Evolutionary conservation across 2,797 vertebrate genomes (phyloP).

Genomic region (Threskiornis aethiopicus): DNA sequence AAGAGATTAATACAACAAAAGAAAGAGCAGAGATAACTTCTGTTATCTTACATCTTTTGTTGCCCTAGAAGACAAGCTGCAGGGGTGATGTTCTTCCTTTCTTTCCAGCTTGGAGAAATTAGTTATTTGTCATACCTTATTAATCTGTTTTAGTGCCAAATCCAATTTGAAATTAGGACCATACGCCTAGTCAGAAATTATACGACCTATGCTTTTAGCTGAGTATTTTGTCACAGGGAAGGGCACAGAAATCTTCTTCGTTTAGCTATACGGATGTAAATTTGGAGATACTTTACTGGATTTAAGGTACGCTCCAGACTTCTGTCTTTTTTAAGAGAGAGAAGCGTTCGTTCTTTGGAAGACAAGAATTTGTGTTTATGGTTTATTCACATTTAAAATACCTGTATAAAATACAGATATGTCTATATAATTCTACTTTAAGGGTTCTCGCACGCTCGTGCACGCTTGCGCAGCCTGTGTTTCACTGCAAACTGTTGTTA

Average conservation of each 20-base stretch:
- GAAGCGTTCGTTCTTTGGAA: not conserved
- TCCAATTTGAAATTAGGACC: constrained; percentile 56
- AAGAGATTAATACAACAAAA: constrained; percentile 18
- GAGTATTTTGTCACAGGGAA: not conserved
- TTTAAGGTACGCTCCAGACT: not conserved
- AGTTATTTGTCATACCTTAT: constrained; percentile 57
- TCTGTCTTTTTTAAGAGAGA: not conserved
- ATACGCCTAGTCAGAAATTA: constrained; percentile 4
- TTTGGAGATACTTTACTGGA: not conserved
- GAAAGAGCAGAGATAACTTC: constrained; percentile 10
- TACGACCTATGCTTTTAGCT: not conserved
- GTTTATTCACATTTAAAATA: not conserved
- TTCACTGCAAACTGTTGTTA: not conserved
- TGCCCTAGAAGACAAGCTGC: constrained; percentile 6
- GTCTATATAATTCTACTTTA: not conserved
- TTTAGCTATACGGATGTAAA: not conserved
- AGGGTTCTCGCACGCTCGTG: not conserved
- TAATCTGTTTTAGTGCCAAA: constrained; percentile 51
- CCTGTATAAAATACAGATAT: not conserved
- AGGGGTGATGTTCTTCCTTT: constrained; percentile 5
- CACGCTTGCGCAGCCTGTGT: not conserved
- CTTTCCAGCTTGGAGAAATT: constrained; percentile 52
- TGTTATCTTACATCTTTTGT: constrained; percentile 2
- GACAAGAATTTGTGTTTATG: not conserved
- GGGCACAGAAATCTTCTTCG: not conserved